Evolutionary conservation across 2,888 invertebrate species (phyloP), one percentile per base, ranked within the genome.

Genomic region (Drosophila mayaguana): DNA sequence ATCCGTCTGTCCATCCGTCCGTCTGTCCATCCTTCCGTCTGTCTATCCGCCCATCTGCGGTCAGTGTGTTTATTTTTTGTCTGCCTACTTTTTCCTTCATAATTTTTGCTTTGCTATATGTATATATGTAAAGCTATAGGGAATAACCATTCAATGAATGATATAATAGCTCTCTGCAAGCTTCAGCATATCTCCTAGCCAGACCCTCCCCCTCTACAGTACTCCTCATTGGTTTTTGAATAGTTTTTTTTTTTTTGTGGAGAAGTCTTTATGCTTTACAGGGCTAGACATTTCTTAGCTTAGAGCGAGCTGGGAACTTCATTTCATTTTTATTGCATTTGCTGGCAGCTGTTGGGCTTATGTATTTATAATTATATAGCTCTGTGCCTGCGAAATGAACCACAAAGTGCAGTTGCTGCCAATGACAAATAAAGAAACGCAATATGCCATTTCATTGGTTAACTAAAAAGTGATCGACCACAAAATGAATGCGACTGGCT

Each of bases 401-500:
- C 50, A 50, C 50, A 50, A 50, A 50, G 32, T 50, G 32, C 48
- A 12, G 48, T 50, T 28, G 48, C n/a, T 12, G 16, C 25, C n/a
- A 48, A 6, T 50, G 2, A 12, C 12, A 50, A 18, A 18, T 12
- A 50, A 0, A 32, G 18, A 32, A 32, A 50, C 32, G 32, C 50
- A 50, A 50, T 34, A 14, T 50, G 32, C 34, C 34, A 32, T 50
- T 50, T 50, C 32, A 50, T 50, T 50, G 50, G 50, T 8, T 32
- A 18, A 3, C 28, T 32, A 18, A 50, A 50, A 50, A 32, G 12
- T 14, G 32, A 20, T 50, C 50, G 50, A 50, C 50, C 32, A 50
- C 50, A 50, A 50, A 50, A 34, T 50, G 50, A 50, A 34, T 50
- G 50, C 12, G 34, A 34, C 8, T 50, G 32, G 50, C 50, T 32